A percentile compares a stretch with the other conserved stretches of the same genome.
Evolutionary conservation across 2,797 vertebrate genomes (phyloP).

Genomic region (Denticeps clupeoides): DNA sequence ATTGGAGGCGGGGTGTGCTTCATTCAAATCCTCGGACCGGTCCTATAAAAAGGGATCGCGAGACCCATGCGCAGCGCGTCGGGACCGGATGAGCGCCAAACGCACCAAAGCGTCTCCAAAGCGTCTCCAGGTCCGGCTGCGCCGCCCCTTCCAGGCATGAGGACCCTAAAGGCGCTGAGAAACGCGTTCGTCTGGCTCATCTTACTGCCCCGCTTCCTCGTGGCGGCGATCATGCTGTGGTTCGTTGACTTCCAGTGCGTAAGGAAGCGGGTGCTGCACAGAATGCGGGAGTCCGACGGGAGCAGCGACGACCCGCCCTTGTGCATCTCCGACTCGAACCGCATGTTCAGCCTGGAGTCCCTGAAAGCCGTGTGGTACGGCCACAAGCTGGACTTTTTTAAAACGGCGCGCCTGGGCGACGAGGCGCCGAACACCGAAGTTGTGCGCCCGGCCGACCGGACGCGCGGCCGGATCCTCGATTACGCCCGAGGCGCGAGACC

Average conservation of each 20-base stretch:
- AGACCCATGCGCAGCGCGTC: conserved; percentile 49
- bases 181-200: conserved; percentile 76
- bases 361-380: conserved; percentile 92
- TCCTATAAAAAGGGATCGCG: conserved; percentile 84
- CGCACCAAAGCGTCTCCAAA: conserved; percentile 1
- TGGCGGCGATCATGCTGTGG: conserved; percentile 87
- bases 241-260: conserved; percentile 92
- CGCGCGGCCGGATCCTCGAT: conserved; percentile 70
- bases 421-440: conserved; percentile 86
- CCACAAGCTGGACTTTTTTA: conserved; percentile 89
- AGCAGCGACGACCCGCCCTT: conserved; percentile 78
- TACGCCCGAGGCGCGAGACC: conserved; percentile 74
- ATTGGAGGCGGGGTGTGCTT: conserved; percentile 84
- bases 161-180: conserved; percentile 72
- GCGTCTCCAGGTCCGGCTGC: conserved; percentile 29
- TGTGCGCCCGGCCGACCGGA: conserved; percentile 69
- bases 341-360: conserved; percentile 84
- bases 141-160: conserved; percentile 68
- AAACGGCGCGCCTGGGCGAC: conserved; percentile 78
- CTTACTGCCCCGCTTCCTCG: conserved; percentile 83
- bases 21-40: conserved; percentile 73
- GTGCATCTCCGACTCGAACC: conserved; percentile 86
- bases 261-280: conserved; percentile 71
- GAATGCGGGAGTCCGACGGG: conserved; percentile 42
- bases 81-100: neutral